Conservation (phyloP, 2,113 vertebrate species). For the Myrmecophaga tridactyla region DNA sequence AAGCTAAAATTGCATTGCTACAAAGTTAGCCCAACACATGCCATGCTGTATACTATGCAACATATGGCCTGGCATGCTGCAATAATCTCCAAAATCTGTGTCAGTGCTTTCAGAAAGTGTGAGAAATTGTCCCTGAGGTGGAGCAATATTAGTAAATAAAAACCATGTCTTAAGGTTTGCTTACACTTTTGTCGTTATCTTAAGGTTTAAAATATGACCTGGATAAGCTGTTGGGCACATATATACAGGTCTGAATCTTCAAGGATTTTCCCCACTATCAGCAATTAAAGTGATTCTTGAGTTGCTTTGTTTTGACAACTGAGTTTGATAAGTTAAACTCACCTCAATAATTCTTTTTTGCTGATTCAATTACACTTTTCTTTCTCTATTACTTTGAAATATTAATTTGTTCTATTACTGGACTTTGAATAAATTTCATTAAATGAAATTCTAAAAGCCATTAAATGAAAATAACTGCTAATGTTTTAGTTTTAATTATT, state of each 20-base stretch:
- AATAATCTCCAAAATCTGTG: slow-evolving; percentile 59
- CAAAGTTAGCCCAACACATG: slow-evolving; percentile 40
- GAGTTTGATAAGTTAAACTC: slow-evolving; percentile 3
- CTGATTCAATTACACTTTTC: neutral
- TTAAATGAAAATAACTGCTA: slow-evolving; percentile 19
- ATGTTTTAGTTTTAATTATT: slow-evolving; percentile 25
- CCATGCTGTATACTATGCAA: slow-evolving; percentile 15
- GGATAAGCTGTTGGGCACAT: neutral
- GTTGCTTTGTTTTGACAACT: slow-evolving; percentile 32
- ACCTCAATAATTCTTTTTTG: slow-evolving; percentile 30
- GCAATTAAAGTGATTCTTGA: neutral
- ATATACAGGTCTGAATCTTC: neutral
- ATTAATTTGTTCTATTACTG: slow-evolving; percentile 41
- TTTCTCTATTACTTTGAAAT: neutral
- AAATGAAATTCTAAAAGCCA: neutral
- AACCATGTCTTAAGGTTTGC: slow-evolving; percentile 45
- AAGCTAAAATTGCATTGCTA: slow-evolving; percentile 47
- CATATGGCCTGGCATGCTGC: slow-evolving; percentile 32
- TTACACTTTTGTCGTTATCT: neutral
- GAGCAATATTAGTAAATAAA: slow-evolving; percentile 58
- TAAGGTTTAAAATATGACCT: neutral
- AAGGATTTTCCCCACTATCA: neutral
- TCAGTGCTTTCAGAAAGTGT: slow-evolving; percentile 56
- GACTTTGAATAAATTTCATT: slow-evolving; percentile 14
- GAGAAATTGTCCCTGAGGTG: slow-evolving; percentile 30